phyloP scores from a whole-genome alignment of 2,797 vertebrate species.

The Podarcis lilfordi region DNA sequence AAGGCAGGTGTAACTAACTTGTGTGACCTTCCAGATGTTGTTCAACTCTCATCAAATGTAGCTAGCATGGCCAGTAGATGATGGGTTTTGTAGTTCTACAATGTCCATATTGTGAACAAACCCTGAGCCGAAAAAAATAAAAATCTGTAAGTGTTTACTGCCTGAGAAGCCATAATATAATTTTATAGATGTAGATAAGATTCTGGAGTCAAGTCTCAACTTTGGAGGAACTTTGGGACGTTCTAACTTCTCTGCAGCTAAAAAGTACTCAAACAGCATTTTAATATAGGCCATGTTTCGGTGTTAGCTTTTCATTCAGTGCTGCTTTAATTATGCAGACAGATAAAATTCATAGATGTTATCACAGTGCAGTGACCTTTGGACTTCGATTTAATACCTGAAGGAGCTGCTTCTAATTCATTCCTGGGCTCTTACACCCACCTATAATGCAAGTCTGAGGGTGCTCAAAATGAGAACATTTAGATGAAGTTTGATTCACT shows the following conservation, averaged over 20 bases:
- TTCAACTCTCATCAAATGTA: no score
- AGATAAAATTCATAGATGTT: conserved; percentile 38
- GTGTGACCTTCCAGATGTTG: no score
- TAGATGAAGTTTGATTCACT: conserved; percentile 54
- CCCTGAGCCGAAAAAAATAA: neutral
- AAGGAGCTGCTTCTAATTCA: conserved; percentile 29
- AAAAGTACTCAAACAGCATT: neutral
- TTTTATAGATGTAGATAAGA: neutral
- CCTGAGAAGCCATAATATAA: neutral
- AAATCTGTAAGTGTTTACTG: neutral
- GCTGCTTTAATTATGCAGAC: conserved; percentile 40
- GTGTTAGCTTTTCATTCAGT: conserved; percentile 30
- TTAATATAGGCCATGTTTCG: conserved; percentile 32
- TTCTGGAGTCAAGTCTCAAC: neutral
- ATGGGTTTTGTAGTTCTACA: no score
- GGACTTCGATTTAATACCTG: conserved; percentile 21
- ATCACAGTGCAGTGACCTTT: conserved; percentile 34
- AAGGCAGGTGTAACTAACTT: no score
- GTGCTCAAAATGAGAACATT: conserved; percentile 22
- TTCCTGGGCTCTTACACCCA: conserved; percentile 20
- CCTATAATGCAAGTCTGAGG: conserved; percentile 26
- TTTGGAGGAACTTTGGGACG: neutral
- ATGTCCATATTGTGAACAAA: no score
- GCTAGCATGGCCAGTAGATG: no score
- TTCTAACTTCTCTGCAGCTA: neutral